These are phyloP conservation scores for Gouania willdenowi DNA, from an alignment of 2,797 vertebrate genomes.

Conservation along the genomic window DNA sequence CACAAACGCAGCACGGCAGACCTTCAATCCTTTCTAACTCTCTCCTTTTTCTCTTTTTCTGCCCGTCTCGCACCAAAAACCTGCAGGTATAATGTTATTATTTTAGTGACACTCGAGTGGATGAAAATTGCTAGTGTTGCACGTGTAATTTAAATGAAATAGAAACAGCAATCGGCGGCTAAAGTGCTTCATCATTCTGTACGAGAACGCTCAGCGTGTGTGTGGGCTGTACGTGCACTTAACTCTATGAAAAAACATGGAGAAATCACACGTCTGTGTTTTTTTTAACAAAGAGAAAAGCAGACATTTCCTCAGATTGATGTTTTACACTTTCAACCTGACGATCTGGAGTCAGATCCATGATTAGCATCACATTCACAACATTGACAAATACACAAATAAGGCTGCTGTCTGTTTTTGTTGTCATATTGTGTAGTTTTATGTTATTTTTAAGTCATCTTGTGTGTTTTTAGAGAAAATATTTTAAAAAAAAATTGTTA, in stretches of 20 bases:
- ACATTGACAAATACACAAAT: no score
- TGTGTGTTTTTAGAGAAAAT: no score
- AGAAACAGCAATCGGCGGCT: slow-evolving; percentile 38
- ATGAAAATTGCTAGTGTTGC: slow-evolving; percentile 41
- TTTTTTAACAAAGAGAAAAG: neutral
- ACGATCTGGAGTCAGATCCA: no score
- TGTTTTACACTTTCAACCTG: neutral
- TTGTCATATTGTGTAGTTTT: neutral
- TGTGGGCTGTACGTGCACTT: slow-evolving; percentile 46
- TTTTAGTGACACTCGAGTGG: slow-evolving; percentile 46
- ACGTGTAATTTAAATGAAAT: slow-evolving; percentile 49
- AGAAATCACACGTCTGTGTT: no score
- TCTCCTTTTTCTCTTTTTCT: slow-evolving; percentile 3
- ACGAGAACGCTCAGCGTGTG: slow-evolving; percentile 25
- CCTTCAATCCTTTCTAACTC: slow-evolving; percentile 2
- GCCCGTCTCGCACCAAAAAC: slow-evolving; percentile 23
- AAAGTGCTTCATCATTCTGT: slow-evolving; percentile 37
- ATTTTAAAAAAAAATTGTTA: no score
- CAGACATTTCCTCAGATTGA: neutral
- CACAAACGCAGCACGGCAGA: neutral
- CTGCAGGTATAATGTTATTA: slow-evolving; percentile 42
- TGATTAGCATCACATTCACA: neutral
- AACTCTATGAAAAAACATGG: slow-evolving; percentile 17
- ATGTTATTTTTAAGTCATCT: no score
- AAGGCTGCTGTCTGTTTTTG: no score